Percentiles rank a stretch among this genome's conserved stretches.
Evolutionary conservation across 2,797 vertebrate species (phyloP).

Genomic region (Pseudochirops corinnae): DNA sequence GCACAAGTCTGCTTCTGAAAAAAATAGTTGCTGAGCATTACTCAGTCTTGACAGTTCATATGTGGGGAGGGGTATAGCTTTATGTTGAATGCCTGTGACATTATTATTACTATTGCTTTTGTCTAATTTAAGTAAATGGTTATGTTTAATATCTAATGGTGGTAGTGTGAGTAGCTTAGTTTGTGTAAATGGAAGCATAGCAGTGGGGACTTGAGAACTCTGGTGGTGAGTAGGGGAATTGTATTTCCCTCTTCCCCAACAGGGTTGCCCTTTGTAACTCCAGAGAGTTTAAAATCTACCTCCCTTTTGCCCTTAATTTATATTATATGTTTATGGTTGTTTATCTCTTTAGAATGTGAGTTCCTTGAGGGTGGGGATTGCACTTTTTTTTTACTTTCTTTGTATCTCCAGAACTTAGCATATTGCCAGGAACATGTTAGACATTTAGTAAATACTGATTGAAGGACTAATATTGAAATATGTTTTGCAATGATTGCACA

Average conservation of each 20-base stretch:
- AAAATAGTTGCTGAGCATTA: too few relatives aligned
- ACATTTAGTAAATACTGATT: background rate
- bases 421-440: background rate
- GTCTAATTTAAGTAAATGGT: too few relatives aligned
- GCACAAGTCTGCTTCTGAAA: too few relatives aligned
- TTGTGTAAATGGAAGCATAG: background rate
- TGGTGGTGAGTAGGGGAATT: background rate
- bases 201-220: background rate
- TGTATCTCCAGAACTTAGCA: background rate
- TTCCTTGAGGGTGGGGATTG: background rate
- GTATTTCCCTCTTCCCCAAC: background rate
- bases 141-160: too few relatives aligned
- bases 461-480: background rate
- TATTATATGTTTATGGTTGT: background rate
- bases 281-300: background rate
- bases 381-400: background rate
- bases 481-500: background rate
- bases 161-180: too few relatives aligned
- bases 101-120: too few relatives aligned
- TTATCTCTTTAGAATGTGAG: background rate
- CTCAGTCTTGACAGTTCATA: too few relatives aligned
- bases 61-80: too few relatives aligned
- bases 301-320: background rate
- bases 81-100: too few relatives aligned
- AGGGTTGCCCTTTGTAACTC: background rate